phyloP scores from a whole-genome alignment of 2,888 invertebrate genomes.

The Drosophila nr. fundita region DNA sequence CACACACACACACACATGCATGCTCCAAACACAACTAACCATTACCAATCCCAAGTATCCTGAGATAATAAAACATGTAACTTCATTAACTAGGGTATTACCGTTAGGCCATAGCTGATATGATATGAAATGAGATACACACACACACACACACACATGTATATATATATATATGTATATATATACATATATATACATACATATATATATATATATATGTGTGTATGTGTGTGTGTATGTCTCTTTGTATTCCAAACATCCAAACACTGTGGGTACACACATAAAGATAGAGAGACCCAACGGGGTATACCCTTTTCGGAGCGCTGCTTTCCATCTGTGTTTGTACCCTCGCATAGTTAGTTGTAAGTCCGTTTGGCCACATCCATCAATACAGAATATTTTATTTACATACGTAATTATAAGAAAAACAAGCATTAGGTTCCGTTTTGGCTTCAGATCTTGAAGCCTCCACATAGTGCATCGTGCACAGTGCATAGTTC shows the following conservation, averaged over 20 bases:
- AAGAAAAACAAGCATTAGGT: constrained; percentile 20
- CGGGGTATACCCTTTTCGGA: neutral
- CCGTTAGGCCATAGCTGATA: constrained; percentile 43
- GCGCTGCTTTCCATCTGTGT: neutral
- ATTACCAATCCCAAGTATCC: constrained; percentile 21
- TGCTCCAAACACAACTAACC: neutral
- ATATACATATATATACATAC: neutral
- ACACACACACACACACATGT: neutral
- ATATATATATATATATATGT: neutral
- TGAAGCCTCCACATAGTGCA: constrained; percentile 12
- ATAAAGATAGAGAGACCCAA: neutral
- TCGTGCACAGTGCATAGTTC: constrained; percentile 11
- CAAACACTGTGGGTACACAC: constrained; percentile 1
- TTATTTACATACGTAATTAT: constrained; percentile 15
- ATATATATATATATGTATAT: too few species aligned
- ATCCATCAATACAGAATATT: constrained; percentile 1
- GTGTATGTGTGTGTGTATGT: neutral
- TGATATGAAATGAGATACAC: constrained; percentile 20
- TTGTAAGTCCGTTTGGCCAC: constrained; percentile 12
- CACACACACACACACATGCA: neutral
- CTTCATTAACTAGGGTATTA: constrained; percentile 39
- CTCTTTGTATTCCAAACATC: constrained; percentile 27
- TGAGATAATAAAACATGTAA: constrained; percentile 25
- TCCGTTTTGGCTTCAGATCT: constrained; percentile 13
- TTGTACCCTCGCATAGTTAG: constrained; percentile 5